Evolutionary conservation across 1,140 invertebrate species (phyloP).

Genomic region (Agrilus planipennis): DNA sequence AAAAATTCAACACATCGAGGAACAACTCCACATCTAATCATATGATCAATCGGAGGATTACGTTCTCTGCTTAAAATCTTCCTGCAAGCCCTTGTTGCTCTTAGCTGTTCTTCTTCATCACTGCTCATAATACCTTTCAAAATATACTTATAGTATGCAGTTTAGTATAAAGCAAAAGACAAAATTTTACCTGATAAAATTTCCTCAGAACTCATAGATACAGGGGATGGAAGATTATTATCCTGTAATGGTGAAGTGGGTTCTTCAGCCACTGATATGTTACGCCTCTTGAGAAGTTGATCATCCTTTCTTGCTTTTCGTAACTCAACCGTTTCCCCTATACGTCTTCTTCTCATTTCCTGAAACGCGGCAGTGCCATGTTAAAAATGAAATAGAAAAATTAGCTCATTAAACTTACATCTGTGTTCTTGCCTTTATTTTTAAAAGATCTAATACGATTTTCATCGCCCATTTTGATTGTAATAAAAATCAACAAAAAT

Average conservation of each 20-base stretch:
- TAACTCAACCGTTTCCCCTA: constrained; percentile 78
- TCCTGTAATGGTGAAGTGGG: constrained; percentile 43
- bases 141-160: neutral
- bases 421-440: constrained; percentile 33
- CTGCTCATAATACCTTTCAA: constrained; percentile 38
- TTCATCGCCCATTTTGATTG: constrained; percentile 32
- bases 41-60: constrained; percentile 86
- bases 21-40: constrained; percentile 80
- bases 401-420: constrained; percentile 19
- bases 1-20: constrained; percentile 75
- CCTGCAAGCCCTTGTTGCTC: constrained; percentile 63
- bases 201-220: constrained; percentile 42
- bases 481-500: no score
- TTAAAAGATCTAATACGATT: constrained; percentile 32
- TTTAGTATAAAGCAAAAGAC: neutral
- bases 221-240: constrained; percentile 35
- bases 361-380: constrained; percentile 26
- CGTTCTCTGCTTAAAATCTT: constrained; percentile 85
- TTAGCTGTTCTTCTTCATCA: constrained; percentile 48
- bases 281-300: constrained; percentile 86
- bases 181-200: constrained; percentile 42
- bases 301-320: constrained; percentile 92
- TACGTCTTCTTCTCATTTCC: constrained; percentile 79
- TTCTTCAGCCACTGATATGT: constrained; percentile 51
- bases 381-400: constrained; percentile 1